Percentiles rank a stretch among this genome's conserved stretches.
phyloP scores from a whole-genome alignment of 1,140 invertebrate species.

The Drosophila murphyi region DNA sequence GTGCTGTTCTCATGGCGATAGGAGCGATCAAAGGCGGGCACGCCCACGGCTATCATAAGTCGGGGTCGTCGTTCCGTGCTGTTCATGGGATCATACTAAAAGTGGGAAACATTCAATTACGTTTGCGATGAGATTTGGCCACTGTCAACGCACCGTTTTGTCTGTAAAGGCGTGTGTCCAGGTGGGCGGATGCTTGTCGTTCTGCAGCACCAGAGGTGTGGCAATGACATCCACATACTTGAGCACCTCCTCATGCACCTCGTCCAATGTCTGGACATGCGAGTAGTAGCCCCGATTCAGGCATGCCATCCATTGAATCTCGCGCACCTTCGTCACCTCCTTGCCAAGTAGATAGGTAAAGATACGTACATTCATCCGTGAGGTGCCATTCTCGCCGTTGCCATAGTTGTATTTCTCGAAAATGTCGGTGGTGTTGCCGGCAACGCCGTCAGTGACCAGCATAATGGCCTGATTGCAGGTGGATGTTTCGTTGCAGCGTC shows the following conservation, averaged over 20 bases:
- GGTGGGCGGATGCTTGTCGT: constrained; percentile 90
- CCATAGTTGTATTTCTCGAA: constrained; percentile 94
- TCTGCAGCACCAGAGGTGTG: constrained; percentile 92
- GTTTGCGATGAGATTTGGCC: neutral
- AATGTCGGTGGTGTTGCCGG: constrained; percentile 94
- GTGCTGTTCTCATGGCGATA: constrained; percentile 86
- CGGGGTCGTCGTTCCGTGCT: constrained; percentile 85
- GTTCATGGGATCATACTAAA: constrained; percentile 84
- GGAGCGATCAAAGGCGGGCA: constrained; percentile 92
- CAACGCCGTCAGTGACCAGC: constrained; percentile 99
- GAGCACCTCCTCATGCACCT: constrained; percentile 96
- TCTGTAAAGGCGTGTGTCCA: constrained; percentile 96
- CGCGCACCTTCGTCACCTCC: constrained; percentile 95
- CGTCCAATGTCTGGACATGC: constrained; percentile 96
- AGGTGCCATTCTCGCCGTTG: constrained; percentile 86
- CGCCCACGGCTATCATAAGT: constrained; percentile 93
- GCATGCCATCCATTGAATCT: constrained; percentile 98
- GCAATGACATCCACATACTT: constrained; percentile 96
- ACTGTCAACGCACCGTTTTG: constrained; percentile 87
- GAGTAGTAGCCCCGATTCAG: constrained; percentile 96
- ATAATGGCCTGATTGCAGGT: constrained; percentile 98
- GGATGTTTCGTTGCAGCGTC: constrained; percentile 86
- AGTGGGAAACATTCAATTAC: neutral
- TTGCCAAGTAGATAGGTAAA: constrained; percentile 99
- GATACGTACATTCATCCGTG: constrained; percentile 92